Evolutionary conservation across 2,113 vertebrate genomes (phyloP), one percentile per base, ranked within the genome.

Genomic region (Nansenia antarctica): DNA sequence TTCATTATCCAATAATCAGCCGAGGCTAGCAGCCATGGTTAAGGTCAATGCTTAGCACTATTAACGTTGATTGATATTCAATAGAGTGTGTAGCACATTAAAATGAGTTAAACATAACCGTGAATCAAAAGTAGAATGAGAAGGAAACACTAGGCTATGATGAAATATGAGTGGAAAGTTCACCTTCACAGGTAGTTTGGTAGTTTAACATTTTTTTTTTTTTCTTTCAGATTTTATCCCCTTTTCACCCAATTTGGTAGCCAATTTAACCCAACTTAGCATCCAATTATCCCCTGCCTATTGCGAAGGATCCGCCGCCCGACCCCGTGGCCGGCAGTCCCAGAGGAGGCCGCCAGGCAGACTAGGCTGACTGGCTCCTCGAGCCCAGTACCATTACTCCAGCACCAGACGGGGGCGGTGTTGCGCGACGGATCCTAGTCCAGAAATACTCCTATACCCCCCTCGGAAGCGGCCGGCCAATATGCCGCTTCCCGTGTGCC

Each of bases 1-100:
- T 89, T 88, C 69, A 90, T 90, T 88, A 90, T 82, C 72, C 65
- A 32, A 78, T 87, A 85, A 88, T 87, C 82, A 84, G 73, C 76
- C 75, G 53, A 69, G 78, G 85, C 73, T 58, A 72, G 73, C 47
- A 77, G 76, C 74, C 60, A 42, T 29, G 76, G 72, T 72, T 85
- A 82, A 84, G 86, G 87, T 90, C 86, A 87, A 35, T 74, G 79
- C 73, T 73, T 77, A 58, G 73, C 61, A 68, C 73, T 81, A 81
- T 85, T 82, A 85, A 73, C 71, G 58, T 60, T 85, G 86, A 88
- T 80, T 87, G 78, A 83, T 86, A 87, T 87, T 86, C 89, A 89
- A 79, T 70, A 79, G 85, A 86, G 83, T 88, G 85, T 83, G 73
- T 47, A 85, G 76, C 53, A 85, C 71, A 84, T 84, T 86, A 81